phyloP scores from a whole-genome alignment of 2,888 invertebrate genomes.

The Eupithecia exiguata region DNA sequence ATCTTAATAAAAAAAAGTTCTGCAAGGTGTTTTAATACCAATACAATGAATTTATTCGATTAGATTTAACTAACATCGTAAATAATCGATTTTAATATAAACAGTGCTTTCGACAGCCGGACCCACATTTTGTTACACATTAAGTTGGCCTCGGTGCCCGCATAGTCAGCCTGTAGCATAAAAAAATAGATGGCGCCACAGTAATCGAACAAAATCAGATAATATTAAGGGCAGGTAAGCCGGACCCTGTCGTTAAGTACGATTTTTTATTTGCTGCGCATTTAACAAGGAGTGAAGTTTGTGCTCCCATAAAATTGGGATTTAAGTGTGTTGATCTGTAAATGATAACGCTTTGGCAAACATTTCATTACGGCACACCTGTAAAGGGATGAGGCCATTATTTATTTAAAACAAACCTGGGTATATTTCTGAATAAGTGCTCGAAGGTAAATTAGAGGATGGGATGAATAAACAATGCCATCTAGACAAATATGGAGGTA shows the following conservation, averaged over 20 bases:
- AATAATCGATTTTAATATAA: not conserved
- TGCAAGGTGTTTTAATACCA: not conserved
- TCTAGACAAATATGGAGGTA: not conserved
- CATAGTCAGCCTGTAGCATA: slow-evolving; percentile 13
- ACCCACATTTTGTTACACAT: not conserved
- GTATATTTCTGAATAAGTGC: not conserved
- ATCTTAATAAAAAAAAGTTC: not conserved
- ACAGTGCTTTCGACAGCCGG: not conserved
- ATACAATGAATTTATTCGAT: not conserved
- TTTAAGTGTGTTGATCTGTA: slow-evolving; percentile 46
- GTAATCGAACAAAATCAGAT: slow-evolving; percentile 63
- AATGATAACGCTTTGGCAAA: slow-evolving; percentile 47
- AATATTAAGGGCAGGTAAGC: slow-evolving; percentile 60
- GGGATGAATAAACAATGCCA: not conserved
- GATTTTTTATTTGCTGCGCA: slow-evolving; percentile 50
- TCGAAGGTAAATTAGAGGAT: not conserved
- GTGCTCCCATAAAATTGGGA: slow-evolving; percentile 50
- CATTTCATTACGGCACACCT: slow-evolving; percentile 41
- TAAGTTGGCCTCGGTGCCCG: slow-evolving; percentile 5
- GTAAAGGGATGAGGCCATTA: slow-evolving; percentile 17
- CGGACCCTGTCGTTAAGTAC: slow-evolving; percentile 55
- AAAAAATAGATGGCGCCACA: slow-evolving; percentile 62
- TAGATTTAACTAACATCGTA: not conserved
- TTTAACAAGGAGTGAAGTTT: slow-evolving; percentile 46
- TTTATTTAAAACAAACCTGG: slow-evolving; percentile 8